A percentile compares a stretch with the other conserved stretches of the same genome.
Conservation (phyloP, 2,888 invertebrate genomes). For the Notodonta ziczac region DNA sequence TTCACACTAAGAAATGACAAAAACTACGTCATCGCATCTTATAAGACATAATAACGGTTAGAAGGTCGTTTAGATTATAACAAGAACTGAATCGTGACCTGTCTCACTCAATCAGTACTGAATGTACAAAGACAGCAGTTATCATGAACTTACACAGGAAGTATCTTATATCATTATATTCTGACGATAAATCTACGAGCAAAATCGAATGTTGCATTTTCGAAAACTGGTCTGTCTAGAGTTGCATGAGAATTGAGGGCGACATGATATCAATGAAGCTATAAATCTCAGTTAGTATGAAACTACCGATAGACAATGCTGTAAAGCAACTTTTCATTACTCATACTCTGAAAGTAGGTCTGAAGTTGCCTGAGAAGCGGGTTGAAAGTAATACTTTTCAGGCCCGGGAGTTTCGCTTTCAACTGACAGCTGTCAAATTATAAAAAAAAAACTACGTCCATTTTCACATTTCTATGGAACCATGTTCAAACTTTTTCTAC, state of each 20-base stretch:
- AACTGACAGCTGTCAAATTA: no score
- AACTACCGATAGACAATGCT: constrained; percentile 42
- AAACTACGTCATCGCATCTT: constrained; percentile 16
- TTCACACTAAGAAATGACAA: constrained; percentile 24
- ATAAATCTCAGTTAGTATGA: constrained; percentile 51
- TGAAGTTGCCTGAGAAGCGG: no score
- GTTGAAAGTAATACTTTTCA: no score
- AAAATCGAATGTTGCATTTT: constrained; percentile 29
- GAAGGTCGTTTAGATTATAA: constrained; percentile 19
- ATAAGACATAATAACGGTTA: constrained; percentile 15
- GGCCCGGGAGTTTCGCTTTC: no score
- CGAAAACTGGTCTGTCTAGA: constrained; percentile 57
- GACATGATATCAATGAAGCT: constrained; percentile 51
- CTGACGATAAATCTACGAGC: neutral
- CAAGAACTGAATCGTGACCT: constrained; percentile 7
- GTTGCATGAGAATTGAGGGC: constrained; percentile 56
- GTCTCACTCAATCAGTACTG: constrained; percentile 9
- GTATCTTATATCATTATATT: no score
- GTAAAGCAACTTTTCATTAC: constrained; percentile 36
- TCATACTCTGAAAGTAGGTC: no score
- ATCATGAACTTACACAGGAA: constrained; percentile 1
- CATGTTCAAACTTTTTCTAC: no score
- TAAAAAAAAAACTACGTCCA: no score
- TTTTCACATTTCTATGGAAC: no score
- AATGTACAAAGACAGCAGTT: constrained; percentile 14